A percentile compares a stretch with the other conserved stretches of the same genome.
Evolutionary conservation across 2,113 vertebrate genomes (phyloP).

Genomic region (Meleagris gallopavo): DNA sequence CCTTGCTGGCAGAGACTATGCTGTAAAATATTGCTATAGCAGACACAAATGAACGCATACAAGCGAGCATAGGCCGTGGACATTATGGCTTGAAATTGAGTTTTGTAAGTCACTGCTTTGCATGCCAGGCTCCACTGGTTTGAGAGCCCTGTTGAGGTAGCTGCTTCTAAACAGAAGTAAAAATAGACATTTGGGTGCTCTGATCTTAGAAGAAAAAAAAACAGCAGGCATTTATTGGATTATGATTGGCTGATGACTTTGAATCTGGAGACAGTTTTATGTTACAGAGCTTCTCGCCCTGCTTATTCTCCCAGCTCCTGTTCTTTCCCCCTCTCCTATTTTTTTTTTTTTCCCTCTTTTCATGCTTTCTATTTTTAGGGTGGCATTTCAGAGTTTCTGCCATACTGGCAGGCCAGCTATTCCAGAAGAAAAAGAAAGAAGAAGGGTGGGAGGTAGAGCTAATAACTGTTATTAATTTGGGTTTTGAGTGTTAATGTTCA

Average conservation of each 20-base stretch:
- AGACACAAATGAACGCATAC: background rate
- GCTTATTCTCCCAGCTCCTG: slow-evolving; percentile 49
- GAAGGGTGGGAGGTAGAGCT: slow-evolving; percentile 38
- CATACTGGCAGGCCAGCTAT: background rate
- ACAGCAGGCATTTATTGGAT: slow-evolving; percentile 20
- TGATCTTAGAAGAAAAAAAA: slow-evolving; percentile 30
- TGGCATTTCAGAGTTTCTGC: slow-evolving; percentile 27
- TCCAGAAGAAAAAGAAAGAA: background rate
- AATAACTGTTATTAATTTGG: background rate
- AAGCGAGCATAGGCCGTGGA: background rate
- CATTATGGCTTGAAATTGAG: background rate
- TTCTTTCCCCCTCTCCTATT: background rate
- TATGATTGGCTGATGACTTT: slow-evolving; percentile 50
- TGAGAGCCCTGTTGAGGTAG: slow-evolving; percentile 24
- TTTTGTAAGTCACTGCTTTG: slow-evolving; percentile 18
- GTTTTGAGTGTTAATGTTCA: background rate
- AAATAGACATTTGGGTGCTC: slow-evolving; percentile 41
- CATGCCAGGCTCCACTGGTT: slow-evolving; percentile 5
- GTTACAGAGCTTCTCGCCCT: slow-evolving; percentile 42
- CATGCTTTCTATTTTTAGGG: slow-evolving; percentile 52
- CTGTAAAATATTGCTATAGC: background rate
- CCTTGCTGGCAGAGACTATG: slow-evolving; percentile 25
- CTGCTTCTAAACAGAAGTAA: slow-evolving; percentile 49
- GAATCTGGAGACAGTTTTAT: slow-evolving; percentile 51
- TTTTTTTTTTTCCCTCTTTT: background rate